Conservation (phyloP, 2,888 invertebrate genomes). For the Cyaniris semiargus region DNA sequence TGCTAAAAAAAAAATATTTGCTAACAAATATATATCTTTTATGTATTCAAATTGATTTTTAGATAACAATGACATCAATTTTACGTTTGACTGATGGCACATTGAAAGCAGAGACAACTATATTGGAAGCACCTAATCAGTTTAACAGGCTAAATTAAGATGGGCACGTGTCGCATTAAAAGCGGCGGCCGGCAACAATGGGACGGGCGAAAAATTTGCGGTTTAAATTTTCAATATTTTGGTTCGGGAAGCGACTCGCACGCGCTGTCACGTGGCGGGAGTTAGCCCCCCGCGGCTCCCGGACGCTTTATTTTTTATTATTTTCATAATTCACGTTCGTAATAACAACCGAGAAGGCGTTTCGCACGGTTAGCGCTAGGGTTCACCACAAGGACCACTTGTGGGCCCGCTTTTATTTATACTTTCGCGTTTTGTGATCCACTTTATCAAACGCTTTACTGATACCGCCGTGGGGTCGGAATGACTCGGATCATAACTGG, state of each 20-base stretch:
- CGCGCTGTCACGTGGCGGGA: slow-evolving; percentile 73
- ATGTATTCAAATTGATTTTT: neutral
- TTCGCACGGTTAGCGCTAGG: slow-evolving; percentile 75
- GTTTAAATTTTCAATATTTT: slow-evolving; percentile 79
- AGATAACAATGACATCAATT: neutral
- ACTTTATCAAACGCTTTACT: slow-evolving; percentile 78
- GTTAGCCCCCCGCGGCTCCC: slow-evolving; percentile 67
- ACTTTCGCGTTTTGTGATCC: slow-evolving; percentile 73
- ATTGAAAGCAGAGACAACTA: neutral
- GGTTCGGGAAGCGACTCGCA: slow-evolving; percentile 57
- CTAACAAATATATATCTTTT: too few relatives aligned
- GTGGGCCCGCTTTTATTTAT: slow-evolving; percentile 72
- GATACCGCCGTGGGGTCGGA: slow-evolving; percentile 70
- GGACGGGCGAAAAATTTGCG: slow-evolving; percentile 55
- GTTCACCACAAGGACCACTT: slow-evolving; percentile 76
- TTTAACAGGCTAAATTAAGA: slow-evolving; percentile 68
- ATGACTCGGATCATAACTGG: slow-evolving; percentile 72
- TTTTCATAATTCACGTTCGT: slow-evolving; percentile 80
- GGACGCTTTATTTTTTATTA: slow-evolving; percentile 75
- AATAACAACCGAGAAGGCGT: slow-evolving; percentile 78
- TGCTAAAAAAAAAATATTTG: too few relatives aligned
- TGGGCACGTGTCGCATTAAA: slow-evolving; percentile 69
- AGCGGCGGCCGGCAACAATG: slow-evolving; percentile 48
- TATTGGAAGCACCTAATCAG: slow-evolving; percentile 55
- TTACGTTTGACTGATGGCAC: neutral